These are phyloP conservation scores for Episyrphus balteatus DNA, from an alignment of 1,140 invertebrate species.

Conservation along the genomic window DNA sequence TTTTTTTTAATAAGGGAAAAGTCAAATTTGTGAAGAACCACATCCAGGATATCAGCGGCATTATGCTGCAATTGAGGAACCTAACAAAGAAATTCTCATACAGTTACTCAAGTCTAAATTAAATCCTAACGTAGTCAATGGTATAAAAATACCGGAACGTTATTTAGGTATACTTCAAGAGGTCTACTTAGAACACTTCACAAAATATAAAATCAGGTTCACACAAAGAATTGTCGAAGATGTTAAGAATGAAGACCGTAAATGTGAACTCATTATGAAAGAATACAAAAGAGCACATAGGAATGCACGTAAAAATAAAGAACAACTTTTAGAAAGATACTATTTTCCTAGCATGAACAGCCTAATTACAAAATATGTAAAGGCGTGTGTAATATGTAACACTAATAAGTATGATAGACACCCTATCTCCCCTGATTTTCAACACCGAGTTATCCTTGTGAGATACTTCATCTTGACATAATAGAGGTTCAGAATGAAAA, in stretches of 20 bases:
- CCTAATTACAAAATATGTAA: no score
- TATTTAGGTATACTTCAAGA: neutral
- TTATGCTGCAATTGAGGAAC: neutral
- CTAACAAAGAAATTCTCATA: neutral
- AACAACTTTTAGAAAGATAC: neutral
- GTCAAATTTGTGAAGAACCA: neutral
- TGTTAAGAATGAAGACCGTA: neutral
- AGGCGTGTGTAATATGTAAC: slow-evolving; percentile 9
- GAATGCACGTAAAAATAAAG: slow-evolving; percentile 1
- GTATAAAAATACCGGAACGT: slow-evolving; percentile 4
- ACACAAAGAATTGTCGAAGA: slow-evolving; percentile 8
- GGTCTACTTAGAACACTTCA: slow-evolving; percentile 4
- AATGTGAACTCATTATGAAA: neutral
- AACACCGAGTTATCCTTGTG: slow-evolving; percentile 4
- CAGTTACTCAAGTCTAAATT: neutral
- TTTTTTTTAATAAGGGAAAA: neutral
- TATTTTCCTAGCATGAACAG: no score
- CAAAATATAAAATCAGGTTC: slow-evolving; percentile 4
- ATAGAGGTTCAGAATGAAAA: neutral
- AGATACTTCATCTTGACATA: slow-evolving; percentile 5
- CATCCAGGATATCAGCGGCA: slow-evolving; percentile 1
- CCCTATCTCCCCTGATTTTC: neutral
- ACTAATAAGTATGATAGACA: slow-evolving; percentile 5
- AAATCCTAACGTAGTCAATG: slow-evolving; percentile 3
- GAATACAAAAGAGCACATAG: slow-evolving; percentile 7